Conservation (phyloP, 1,140 invertebrate species). For the Bombus confusus region DNA sequence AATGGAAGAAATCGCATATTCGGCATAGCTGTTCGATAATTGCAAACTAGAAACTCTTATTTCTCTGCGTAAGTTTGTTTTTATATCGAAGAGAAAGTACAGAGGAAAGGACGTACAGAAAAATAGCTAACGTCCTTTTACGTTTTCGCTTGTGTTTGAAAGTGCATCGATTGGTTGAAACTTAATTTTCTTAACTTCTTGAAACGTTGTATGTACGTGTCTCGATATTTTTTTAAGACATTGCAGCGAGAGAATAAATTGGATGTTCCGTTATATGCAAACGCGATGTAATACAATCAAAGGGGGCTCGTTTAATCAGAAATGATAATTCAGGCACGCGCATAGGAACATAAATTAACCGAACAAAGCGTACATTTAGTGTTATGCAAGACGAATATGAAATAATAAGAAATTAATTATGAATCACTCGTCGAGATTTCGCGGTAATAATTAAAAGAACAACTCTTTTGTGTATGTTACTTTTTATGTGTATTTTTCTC, state of each 20-base stretch:
- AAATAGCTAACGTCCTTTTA: not conserved
- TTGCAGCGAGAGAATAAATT: not conserved
- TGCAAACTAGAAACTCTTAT: not conserved
- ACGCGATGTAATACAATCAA: not conserved
- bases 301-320: not conserved
- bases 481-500: too few species aligned
- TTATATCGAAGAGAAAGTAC: not conserved
- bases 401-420: slow-evolving; percentile 16
- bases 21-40: not conserved
- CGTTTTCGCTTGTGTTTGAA: not conserved
- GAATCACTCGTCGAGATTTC: not conserved
- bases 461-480: not conserved
- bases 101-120: not conserved
- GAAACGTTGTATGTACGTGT: too few species aligned
- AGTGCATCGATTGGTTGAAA: not conserved
- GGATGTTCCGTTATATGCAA: not conserved
- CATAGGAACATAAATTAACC: not conserved
- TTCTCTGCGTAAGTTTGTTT: not conserved
- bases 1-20: not conserved
- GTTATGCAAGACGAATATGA: not conserved
- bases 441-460: not conserved
- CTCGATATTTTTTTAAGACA: not conserved
- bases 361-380: not conserved
- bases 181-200: not conserved
- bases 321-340: slow-evolving; percentile 1